Evolutionary conservation across 1,140 invertebrate species (phyloP), one percentile per base, ranked within the genome.

Genomic region (Drosophila sturtevanti): DNA sequence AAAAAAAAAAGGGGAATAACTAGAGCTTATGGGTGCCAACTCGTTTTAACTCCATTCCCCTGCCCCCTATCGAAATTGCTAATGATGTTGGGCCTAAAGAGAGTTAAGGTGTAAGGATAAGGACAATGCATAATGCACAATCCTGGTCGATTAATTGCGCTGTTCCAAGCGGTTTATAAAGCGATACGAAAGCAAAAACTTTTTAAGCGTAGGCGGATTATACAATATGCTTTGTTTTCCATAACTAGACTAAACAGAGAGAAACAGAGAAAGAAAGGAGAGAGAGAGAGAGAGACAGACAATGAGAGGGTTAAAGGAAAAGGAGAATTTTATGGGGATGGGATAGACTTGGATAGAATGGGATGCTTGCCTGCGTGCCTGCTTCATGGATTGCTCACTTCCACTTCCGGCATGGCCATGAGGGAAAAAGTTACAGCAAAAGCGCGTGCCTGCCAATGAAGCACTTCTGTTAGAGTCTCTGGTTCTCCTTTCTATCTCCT

Each of bases 91-190:
- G 24, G 0, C 51, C 37, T 9, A 16, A n/a, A n/a, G 41, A 48
- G 41, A 21, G 41, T 48, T 48, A 48, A 48, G 35, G 24, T 27
- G 37, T 56, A 16, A 16, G 38, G 10, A 54, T 16, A 35, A 31
- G 21, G 41, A 24, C 27, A 34, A 21, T 18, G 58, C 34, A 61
- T 14, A 61, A 41, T 60, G 48, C 31, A 63, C 21, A 44, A 70
- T 75, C 37, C 79, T 69, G 63, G 69, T 59, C 81, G 79, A 87
- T 86, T 86, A 86, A 86, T 86, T 86, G 81, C 54, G 67, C 68
- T 75, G 60, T 54, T 65, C 27, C 76, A 75, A 86, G 82, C 63
- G 82, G 81, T 76, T 86, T 87, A 86, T 66, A 52, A 75, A 64
- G 70, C 56, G 61, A 78, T 74, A 59, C 68, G 41, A 60, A 68